Evolutionary conservation across 2,888 invertebrate genomes (phyloP).

Genomic region (Phortica magna): DNA sequence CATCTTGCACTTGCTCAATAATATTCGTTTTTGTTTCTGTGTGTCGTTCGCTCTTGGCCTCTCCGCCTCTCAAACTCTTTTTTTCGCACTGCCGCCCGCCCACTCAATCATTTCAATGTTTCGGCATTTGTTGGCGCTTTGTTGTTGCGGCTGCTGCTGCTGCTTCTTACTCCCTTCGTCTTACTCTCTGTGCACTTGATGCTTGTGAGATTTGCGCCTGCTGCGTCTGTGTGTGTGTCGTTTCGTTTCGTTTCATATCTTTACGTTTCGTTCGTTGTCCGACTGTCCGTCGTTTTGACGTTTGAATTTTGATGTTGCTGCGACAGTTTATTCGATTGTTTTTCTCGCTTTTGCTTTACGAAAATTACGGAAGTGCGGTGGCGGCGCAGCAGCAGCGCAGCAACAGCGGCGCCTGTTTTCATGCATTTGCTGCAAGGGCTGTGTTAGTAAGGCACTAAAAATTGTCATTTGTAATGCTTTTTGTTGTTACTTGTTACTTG

Average conservation of each 20-base stretch:
- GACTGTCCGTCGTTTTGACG: conserved; percentile 58
- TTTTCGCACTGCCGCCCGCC: not conserved
- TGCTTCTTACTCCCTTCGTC: not conserved
- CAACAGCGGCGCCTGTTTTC: conserved; percentile 41
- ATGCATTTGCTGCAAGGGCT: not conserved
- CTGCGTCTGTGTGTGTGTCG: too few relatives aligned
- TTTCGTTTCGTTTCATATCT: not conserved
- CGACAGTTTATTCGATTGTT: conserved; percentile 74
- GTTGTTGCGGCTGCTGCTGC: not conserved
- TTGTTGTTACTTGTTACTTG: too few relatives aligned
- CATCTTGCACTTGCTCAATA: too few relatives aligned
- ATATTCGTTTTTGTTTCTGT: conserved; percentile 17
- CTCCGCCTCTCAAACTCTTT: not conserved
- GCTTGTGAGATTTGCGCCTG: not conserved
- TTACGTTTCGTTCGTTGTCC: not conserved
- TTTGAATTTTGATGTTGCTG: conserved; percentile 72
- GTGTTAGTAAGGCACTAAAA: too few relatives aligned
- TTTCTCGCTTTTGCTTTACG: conserved; percentile 66
- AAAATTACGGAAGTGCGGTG: conserved; percentile 71
- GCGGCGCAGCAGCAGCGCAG: conserved; percentile 37
- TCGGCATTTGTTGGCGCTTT: conserved; percentile 22
- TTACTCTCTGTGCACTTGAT: too few relatives aligned
- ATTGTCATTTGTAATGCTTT: too few relatives aligned
- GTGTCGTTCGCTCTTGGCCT: not conserved
- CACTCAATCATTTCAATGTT: not conserved